phyloP scores from a whole-genome alignment of 2,888 invertebrate genomes.

The Campoplex capitator region DNA sequence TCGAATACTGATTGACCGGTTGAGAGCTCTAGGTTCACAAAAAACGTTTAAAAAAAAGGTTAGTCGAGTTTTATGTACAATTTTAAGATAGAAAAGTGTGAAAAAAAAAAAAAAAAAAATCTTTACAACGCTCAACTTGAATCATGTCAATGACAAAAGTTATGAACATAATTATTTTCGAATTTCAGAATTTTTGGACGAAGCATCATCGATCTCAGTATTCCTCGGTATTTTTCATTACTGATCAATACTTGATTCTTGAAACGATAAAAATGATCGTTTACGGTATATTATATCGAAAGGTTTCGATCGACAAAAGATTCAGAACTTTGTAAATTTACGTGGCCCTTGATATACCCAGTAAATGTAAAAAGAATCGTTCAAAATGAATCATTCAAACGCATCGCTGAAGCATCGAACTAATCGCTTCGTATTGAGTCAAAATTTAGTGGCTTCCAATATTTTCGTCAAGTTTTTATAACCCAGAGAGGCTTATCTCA shows the following conservation, averaged over 20 bases:
- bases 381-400: too few species aligned
- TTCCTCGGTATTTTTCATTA: too few species aligned
- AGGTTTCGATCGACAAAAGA: too few species aligned
- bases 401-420: background rate
- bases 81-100: background rate
- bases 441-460: background rate
- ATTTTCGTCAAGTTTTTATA: background rate
- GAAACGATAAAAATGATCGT: background rate
- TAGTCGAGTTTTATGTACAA: background rate
- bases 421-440: background rate
- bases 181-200: too few species aligned
- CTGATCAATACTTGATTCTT: background rate
- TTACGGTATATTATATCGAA: background rate
- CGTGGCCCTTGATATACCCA: too few species aligned
- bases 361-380: too few species aligned
- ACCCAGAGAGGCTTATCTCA: too few species aligned
- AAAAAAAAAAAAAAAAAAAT: background rate
- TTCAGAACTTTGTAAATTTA: background rate
- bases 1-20: background rate
- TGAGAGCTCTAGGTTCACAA: background rate
- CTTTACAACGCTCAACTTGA: background rate
- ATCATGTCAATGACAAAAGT: background rate
- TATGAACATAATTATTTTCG: too few species aligned
- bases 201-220: too few species aligned
- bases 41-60: background rate